Evolutionary conservation across 2,797 vertebrate species (phyloP).

Genomic region (Dendrocincla tyrannina): DNA sequence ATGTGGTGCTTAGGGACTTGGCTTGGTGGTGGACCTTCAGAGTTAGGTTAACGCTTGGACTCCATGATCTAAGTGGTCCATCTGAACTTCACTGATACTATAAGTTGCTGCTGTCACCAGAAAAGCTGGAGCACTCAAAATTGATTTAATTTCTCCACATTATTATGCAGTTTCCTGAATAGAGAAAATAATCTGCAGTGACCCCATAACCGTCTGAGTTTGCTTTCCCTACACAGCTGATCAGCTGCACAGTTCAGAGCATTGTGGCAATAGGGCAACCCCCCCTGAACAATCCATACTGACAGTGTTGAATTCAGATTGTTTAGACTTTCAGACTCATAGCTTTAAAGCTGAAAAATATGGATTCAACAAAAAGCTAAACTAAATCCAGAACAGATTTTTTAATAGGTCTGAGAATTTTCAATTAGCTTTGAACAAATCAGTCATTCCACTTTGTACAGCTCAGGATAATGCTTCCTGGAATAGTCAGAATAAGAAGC

Average conservation of each 20-base stretch:
- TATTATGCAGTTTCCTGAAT: not conserved
- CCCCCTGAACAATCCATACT: not conserved
- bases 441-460: not conserved
- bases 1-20: not conserved
- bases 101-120: not conserved
- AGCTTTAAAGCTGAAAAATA: not conserved
- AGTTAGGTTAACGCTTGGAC: not conserved
- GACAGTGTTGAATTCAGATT: not conserved
- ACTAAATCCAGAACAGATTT: not conserved
- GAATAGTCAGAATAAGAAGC: not conserved
- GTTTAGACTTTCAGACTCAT: not conserved
- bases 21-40: not conserved
- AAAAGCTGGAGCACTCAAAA: not conserved
- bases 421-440: constrained; percentile 6
- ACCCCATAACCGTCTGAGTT: not conserved
- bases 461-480: not conserved
- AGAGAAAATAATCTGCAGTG: not conserved
- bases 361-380: not conserved
- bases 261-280: rapidly evolving
- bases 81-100: not conserved
- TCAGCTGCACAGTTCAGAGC: not conserved
- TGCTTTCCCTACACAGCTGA: not conserved
- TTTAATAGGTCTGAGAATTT: constrained; percentile 11
- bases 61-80: no score
- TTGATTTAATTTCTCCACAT: not conserved